These are phyloP conservation scores for Macroteleia sp. DNA, from an alignment of 2,888 invertebrate species.

Conservation along the genomic window DNA sequence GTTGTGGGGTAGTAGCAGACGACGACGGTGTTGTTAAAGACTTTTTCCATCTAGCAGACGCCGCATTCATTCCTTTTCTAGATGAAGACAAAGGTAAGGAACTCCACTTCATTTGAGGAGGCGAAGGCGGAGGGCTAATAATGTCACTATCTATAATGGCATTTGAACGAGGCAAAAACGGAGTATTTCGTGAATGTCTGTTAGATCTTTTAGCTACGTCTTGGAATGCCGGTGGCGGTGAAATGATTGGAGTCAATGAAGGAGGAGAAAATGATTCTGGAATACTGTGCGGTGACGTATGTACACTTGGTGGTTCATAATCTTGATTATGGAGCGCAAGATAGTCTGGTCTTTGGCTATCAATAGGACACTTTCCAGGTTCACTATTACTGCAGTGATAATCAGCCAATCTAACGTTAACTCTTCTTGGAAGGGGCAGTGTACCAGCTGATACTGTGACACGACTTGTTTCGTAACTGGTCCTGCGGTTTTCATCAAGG, in stretches of 20 bases:
- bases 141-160: slow-evolving; percentile 86
- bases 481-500: slow-evolving; percentile 85
- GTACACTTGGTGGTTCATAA: slow-evolving; percentile 79
- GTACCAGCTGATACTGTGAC: slow-evolving; percentile 76
- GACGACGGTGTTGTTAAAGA: slow-evolving; percentile 64
- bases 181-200: slow-evolving; percentile 77
- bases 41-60: slow-evolving; percentile 75
- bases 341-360: slow-evolving; percentile 77
- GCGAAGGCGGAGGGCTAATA: slow-evolving; percentile 85
- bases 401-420: slow-evolving; percentile 85
- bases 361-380: slow-evolving; percentile 76
- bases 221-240: slow-evolving; percentile 89
- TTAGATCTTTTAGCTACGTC: slow-evolving; percentile 82
- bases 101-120: slow-evolving; percentile 81
- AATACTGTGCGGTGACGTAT: slow-evolving; percentile 81
- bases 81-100: slow-evolving; percentile 77
- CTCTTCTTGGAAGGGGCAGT: slow-evolving; percentile 82
- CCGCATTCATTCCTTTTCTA: slow-evolving; percentile 69
- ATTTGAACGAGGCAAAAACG: slow-evolving; percentile 85
- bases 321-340: slow-evolving; percentile 78
- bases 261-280: slow-evolving; percentile 86
- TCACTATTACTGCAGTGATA: slow-evolving; percentile 84
- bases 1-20: slow-evolving; percentile 49
- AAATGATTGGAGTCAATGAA: slow-evolving; percentile 88
- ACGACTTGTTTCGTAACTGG: slow-evolving; percentile 77